Conservation (phyloP, 2,797 vertebrate genomes). For the Sebastes melanostomus region DNA sequence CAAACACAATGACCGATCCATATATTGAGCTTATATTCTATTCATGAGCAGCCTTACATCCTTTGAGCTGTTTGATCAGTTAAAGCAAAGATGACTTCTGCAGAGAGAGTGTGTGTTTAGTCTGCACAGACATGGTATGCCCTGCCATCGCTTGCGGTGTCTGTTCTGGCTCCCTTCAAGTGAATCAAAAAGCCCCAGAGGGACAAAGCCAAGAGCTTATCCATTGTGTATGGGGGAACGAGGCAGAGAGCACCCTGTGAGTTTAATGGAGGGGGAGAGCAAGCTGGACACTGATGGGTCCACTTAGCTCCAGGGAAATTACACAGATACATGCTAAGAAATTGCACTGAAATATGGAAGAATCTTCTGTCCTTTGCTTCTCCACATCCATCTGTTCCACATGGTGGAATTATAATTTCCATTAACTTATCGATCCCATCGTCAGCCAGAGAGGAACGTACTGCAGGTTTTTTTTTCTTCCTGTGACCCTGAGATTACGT, state of each 20-base stretch:
- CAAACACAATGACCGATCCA: constrained; percentile 15
- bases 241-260: constrained; percentile 51
- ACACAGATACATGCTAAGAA: constrained; percentile 56
- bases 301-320: constrained; percentile 69
- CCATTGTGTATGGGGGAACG: constrained; percentile 54
- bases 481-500: constrained; percentile 11
- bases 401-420: constrained; percentile 35
- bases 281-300: constrained; percentile 59
- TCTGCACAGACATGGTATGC: constrained; percentile 56
- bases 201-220: constrained; percentile 67
- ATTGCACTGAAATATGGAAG: constrained; percentile 63
- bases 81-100: constrained; percentile 64
- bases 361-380: constrained; percentile 30
- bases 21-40: constrained; percentile 22
- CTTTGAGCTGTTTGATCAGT: constrained; percentile 62
- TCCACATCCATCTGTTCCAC: constrained; percentile 42
- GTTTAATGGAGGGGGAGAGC: constrained; percentile 43
- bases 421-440: constrained; percentile 47
- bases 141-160: constrained; percentile 59
- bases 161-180: constrained; percentile 76
- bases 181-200: constrained; percentile 74
- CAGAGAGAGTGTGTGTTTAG: constrained; percentile 54
- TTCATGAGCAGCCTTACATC: constrained; percentile 34
- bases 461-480: not conserved
- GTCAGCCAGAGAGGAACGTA: constrained; percentile 23